Percentiles rank a stretch among this genome's conserved stretches.
Evolutionary conservation across 2,113 vertebrate genomes (phyloP).

Genomic region (Oreochromis niloticus): DNA sequence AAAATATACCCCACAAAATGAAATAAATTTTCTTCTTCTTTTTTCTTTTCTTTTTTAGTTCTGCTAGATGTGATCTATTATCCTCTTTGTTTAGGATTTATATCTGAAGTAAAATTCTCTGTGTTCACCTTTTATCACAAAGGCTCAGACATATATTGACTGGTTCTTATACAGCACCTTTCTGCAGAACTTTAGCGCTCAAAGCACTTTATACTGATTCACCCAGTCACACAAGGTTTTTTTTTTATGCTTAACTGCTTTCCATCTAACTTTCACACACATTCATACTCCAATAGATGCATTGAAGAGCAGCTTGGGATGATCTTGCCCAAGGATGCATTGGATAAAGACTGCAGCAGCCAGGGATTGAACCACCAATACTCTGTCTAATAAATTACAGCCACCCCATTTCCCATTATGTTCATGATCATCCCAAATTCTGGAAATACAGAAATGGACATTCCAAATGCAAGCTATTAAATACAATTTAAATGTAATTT

Average conservation of each 20-base stretch:
- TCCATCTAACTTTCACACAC: not conserved
- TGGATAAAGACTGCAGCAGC: not conserved
- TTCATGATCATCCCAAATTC: not conserved
- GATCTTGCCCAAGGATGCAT: not conserved
- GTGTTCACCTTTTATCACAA: not conserved
- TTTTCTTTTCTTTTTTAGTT: not conserved
- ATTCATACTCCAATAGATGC: not conserved
- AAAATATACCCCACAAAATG: not conserved
- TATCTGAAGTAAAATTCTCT: not conserved
- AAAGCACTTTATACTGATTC: not conserved
- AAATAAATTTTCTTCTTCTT: not conserved
- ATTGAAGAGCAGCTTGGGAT: not conserved
- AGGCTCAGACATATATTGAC: not conserved
- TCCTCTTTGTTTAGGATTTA: not conserved
- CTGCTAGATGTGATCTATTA: not conserved
- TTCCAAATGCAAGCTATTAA: not conserved
- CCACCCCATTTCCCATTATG: not conserved
- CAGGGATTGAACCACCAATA: not conserved
- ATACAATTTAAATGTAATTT: not conserved
- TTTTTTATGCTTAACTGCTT: not conserved
- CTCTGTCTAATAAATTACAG: not conserved
- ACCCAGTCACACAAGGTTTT: fast-evolving
- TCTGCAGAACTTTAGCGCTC: not conserved
- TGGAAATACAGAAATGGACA: not conserved
- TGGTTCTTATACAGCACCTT: not conserved